phyloP scores from a whole-genome alignment of 2,888 invertebrate genomes.

The Drosophila subsilvestris region DNA sequence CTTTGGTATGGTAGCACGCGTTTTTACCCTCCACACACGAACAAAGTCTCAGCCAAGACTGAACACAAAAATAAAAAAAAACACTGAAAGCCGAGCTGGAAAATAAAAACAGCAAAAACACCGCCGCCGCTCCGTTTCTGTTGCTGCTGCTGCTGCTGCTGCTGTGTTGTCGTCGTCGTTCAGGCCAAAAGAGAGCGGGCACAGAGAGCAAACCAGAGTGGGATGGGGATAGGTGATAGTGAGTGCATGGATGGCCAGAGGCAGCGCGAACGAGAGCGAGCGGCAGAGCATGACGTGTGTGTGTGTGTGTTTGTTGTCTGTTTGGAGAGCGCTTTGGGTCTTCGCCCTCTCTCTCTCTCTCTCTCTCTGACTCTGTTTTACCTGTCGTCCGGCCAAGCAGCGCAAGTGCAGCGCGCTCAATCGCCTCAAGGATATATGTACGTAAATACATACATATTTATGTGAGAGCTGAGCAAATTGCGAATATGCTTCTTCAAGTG shows the following conservation, averaged over 20 bases:
- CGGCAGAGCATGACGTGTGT: slow-evolving; percentile 25
- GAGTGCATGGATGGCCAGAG: slow-evolving; percentile 1
- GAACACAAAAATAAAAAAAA: slow-evolving; percentile 72
- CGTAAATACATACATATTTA: slow-evolving; percentile 17
- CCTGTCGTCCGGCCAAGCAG: slow-evolving; percentile 65
- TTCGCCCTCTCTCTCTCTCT: neutral
- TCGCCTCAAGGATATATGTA: slow-evolving; percentile 58
- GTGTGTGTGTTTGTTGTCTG: slow-evolving; percentile 4
- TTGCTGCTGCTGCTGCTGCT: slow-evolving; percentile 3
- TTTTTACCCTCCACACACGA: slow-evolving; percentile 66
- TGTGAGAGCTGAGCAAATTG: slow-evolving; percentile 15
- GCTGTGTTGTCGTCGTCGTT: neutral
- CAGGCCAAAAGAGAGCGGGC: slow-evolving; percentile 11
- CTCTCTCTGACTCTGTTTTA: slow-evolving; percentile 27
- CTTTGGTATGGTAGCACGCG: slow-evolving; percentile 25
- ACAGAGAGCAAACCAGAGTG: slow-evolving; percentile 3
- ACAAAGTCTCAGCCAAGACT: slow-evolving; percentile 58
- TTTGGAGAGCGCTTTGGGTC: slow-evolving; percentile 2
- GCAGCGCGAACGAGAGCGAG: slow-evolving; percentile 9
- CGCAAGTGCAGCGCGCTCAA: slow-evolving; percentile 73
- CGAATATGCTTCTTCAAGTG: slow-evolving; percentile 1
- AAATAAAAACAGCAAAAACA: slow-evolving; percentile 31
- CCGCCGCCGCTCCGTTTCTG: slow-evolving; percentile 2
- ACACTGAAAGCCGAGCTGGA: slow-evolving; percentile 50
- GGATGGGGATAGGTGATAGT: neutral